Evolutionary conservation across 2,888 invertebrate genomes (phyloP).

Genomic region (Chesias legatella): DNA sequence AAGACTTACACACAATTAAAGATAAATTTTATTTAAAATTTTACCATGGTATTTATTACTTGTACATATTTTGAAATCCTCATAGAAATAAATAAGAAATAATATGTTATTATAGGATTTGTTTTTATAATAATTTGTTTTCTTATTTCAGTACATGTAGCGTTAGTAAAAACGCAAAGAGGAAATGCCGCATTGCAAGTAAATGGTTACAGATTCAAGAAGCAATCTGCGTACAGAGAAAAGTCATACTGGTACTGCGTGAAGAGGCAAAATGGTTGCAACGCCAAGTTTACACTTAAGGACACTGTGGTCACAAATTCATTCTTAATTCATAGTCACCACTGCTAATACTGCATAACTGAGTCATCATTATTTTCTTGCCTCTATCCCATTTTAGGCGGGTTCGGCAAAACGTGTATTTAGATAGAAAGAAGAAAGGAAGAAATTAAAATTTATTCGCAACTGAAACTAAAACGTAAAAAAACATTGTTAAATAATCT

Average conservation of each 20-base stretch:
- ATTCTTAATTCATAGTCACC: conserved; percentile 12
- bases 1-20: too few relatives aligned
- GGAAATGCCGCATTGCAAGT: conserved; percentile 15
- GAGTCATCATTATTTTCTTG: too few relatives aligned
- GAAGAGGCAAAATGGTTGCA: conserved; percentile 18
- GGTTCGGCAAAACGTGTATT: too few relatives aligned
- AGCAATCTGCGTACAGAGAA: conserved; percentile 19
- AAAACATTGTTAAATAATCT: too few relatives aligned
- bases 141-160: conserved; percentile 6
- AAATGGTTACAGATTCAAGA: conserved; percentile 19
- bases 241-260: conserved; percentile 25
- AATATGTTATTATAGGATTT: not conserved
- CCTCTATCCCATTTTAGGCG: too few relatives aligned
- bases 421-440: too few relatives aligned
- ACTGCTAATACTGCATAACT: conserved; percentile 2
- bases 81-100: not conserved
- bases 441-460: too few relatives aligned
- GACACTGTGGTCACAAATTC: conserved; percentile 12
- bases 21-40: too few relatives aligned
- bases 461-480: too few relatives aligned
- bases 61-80: too few relatives aligned
- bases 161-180: conserved; percentile 15
- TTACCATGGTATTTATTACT: too few relatives aligned
- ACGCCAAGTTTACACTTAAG: conserved; percentile 16
- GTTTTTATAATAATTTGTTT: not conserved